Conservation (phyloP, 2,888 invertebrate genomes). For the Prosopocoilus inquinatus region DNA sequence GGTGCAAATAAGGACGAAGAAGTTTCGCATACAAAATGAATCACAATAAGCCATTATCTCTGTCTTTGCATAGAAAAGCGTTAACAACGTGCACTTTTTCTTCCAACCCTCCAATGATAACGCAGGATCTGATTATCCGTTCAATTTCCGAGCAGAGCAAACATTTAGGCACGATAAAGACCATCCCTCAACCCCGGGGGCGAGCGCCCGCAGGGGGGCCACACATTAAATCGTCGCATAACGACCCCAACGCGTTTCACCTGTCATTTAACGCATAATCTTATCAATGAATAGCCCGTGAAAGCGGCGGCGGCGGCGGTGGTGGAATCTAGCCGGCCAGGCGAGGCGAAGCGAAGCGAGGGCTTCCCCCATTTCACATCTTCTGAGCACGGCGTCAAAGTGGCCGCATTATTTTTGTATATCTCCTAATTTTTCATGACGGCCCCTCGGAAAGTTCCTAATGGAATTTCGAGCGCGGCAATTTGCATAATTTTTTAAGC, state of each 20-base stretch:
- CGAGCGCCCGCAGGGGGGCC: not conserved
- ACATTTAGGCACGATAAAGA: conserved; percentile 12
- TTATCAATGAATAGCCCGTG: conserved; percentile 9
- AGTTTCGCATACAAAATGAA: too few species aligned
- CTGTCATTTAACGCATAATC: conserved; percentile 16
- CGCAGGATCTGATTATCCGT: conserved; percentile 2
- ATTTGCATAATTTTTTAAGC: conserved; percentile 24
- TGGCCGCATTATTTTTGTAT: conserved; percentile 31
- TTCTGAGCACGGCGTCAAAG: conserved; percentile 7
- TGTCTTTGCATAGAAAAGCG: too few species aligned
- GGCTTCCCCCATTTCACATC: conserved; percentile 6
- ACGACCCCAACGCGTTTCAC: conserved; percentile 8
- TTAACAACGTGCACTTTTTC: too few species aligned
- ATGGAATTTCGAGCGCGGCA: conserved; percentile 26
- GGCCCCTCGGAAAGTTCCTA: conserved; percentile 25
- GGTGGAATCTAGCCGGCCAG: not conserved
- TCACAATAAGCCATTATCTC: too few species aligned
- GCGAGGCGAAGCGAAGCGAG: not conserved
- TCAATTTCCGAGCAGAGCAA: conserved; percentile 10
- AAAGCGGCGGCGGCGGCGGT: conserved; percentile 1
- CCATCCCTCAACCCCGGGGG: not conserved
- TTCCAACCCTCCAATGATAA: too few species aligned
- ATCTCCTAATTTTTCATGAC: conserved; percentile 34
- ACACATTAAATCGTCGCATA: conserved; percentile 12
- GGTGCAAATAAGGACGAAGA: too few species aligned